Evolutionary conservation across 2,113 vertebrate species (phyloP).

Genomic region (Proteles cristata): DNA sequence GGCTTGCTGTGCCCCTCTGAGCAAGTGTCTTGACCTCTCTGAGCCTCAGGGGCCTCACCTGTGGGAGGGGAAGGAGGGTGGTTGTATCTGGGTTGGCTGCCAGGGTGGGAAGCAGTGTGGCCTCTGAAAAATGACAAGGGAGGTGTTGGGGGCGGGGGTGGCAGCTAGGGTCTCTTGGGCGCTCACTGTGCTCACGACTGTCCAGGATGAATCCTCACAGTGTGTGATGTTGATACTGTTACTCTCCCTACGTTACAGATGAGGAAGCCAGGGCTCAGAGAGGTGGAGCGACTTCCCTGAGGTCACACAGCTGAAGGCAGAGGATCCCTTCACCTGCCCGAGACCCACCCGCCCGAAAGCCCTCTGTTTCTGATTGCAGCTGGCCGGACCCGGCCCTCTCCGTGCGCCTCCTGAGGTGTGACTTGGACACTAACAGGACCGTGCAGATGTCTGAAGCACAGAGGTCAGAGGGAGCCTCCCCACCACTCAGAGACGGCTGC

Average conservation of each 20-base stretch:
- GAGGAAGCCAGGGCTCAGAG: background rate
- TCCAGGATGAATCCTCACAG: no score
- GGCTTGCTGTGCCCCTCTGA: background rate
- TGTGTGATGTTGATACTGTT: background rate
- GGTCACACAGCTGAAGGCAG: background rate
- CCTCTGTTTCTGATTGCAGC: rapidly evolving
- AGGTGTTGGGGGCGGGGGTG: rapidly evolving
- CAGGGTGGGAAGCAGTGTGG: background rate
- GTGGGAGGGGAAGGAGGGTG: rapidly evolving
- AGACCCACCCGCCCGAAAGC: rapidly evolving
- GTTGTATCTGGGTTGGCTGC: rapidly evolving
- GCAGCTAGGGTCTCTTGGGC: background rate
- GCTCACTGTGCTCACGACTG: rapidly evolving
- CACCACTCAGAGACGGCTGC: rapidly evolving
- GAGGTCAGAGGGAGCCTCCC: background rate
- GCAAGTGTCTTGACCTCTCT: background rate
- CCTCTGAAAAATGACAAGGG: rapidly evolving
- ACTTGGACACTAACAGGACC: background rate
- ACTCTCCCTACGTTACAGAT: rapidly evolving
- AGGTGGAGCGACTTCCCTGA: rapidly evolving
- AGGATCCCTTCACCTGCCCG: background rate
- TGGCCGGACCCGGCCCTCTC: background rate
- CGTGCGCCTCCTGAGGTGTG: rapidly evolving
- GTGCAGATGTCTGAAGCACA: background rate
- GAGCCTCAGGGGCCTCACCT: background rate